Evolutionary conservation across 92 coral and sea anemone species (phyloP), one percentile per base, ranked within the genome.

Genomic region (Diadumene lineata): DNA sequence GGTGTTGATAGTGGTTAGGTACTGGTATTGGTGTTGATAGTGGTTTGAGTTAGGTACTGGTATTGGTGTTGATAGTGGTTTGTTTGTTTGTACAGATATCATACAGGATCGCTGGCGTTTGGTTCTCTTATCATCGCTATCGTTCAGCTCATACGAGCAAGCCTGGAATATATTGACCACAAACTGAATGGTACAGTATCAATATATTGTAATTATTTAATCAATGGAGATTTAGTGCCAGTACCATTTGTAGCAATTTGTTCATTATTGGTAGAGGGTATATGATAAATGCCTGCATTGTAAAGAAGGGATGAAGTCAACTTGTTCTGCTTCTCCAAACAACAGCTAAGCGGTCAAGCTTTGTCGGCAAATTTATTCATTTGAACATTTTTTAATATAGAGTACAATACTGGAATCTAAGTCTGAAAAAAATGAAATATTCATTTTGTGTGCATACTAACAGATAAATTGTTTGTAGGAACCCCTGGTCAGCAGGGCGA

Each of bases 111-210:
- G 2, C 78, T 94, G 51, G 98, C 98, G 2, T 94, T 94, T 82
- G 98, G 98, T 22, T 92, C 98, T 23, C 96, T 92, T 11, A 92
- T 94, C 84, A 92, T 94, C 61, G 98, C 98, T 50, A 88, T 94
- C 34, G 98, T 94, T 0, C 98, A 94, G 88, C 61, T 94, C 65
- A 89, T 94, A 64, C 64, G 98, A 53, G 97, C 88, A 3, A 88
- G 77, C 6, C 73, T 94, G 79, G 98, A 94, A 58, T 94, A 94
- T 72, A 17, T 94, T 6, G 97, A 94, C 73, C 96, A 85, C 58
- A 92, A 92, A 51, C 88, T 94, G 57, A 89, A 66, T 72, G 91
- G 98, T 93, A 91, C 53, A 18, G 31, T 2, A 31, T 31, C n/a
- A 0, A 34, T 22, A 68, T 17, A 44, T 8, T 9, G 51, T 44